A percentile compares a stretch with the other conserved stretches of the same genome.
These are phyloP conservation scores for Theretra japonica DNA, from an alignment of 2,888 invertebrate genomes.

Conservation along the genomic window DNA sequence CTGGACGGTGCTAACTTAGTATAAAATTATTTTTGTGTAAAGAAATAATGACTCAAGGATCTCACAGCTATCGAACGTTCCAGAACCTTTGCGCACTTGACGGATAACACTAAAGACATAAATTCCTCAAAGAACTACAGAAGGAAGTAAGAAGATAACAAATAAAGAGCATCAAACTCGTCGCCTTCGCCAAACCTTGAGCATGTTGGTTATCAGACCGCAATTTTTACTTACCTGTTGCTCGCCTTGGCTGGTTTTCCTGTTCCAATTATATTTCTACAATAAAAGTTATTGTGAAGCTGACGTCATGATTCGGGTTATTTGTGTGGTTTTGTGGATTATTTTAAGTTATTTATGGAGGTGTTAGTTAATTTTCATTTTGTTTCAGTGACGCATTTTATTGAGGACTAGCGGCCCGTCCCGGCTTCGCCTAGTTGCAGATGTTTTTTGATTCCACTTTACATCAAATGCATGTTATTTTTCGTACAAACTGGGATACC, in stretches of 20 bases:
- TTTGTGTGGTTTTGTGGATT: not conserved
- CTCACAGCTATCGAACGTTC: too few species aligned
- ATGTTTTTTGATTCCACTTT: too few species aligned
- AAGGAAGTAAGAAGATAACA: not conserved
- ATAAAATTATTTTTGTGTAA: too few species aligned
- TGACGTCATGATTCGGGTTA: slow-evolving; percentile 1
- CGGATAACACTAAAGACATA: too few species aligned
- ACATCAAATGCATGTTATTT: too few species aligned
- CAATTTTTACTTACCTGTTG: not conserved
- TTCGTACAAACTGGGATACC: too few species aligned
- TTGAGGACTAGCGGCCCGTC: too few species aligned
- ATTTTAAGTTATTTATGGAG: not conserved
- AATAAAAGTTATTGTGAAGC: not conserved
- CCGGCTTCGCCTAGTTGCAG: too few species aligned
- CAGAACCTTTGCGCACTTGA: too few species aligned
- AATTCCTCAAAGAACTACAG: too few species aligned
- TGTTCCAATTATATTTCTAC: not conserved
- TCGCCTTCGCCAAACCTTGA: not conserved
- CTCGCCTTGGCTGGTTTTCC: not conserved
- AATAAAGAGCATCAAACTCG: not conserved
- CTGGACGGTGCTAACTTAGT: too few species aligned
- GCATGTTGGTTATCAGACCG: not conserved
- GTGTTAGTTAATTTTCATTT: not conserved
- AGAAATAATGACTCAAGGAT: too few species aligned
- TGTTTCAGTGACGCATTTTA: not conserved